Evolutionary conservation across 2,113 vertebrate species (phyloP).

Genomic region (Dolichotis patagonum): DNA sequence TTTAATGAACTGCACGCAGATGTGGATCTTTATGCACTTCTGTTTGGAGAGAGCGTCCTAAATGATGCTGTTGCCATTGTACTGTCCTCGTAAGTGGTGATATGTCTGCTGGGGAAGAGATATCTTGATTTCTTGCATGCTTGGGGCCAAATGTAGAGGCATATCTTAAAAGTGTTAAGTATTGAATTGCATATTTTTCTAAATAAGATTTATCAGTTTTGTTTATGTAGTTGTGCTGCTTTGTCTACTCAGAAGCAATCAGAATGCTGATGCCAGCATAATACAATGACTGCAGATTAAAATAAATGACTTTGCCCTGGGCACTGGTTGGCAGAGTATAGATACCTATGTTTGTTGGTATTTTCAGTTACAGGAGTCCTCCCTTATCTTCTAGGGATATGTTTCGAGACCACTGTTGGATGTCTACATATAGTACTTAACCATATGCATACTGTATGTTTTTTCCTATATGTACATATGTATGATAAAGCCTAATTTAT

Average conservation of each 20-base stretch:
- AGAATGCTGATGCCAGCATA: not conserved
- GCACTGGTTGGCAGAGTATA: not conserved
- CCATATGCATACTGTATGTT: not conserved
- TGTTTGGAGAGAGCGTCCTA: slow-evolving; percentile 98
- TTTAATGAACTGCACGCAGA: slow-evolving; percentile 98
- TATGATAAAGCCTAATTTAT: not conserved
- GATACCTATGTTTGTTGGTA: not conserved
- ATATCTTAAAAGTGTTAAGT: not conserved
- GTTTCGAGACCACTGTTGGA: not conserved
- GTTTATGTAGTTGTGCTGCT: not conserved
- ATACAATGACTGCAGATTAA: not conserved
- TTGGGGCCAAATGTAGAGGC: slow-evolving; percentile 7
- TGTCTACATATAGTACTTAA: not conserved
- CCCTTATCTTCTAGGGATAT: not conserved
- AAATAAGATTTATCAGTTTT: slow-evolving; percentile 20
- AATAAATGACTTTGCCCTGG: not conserved
- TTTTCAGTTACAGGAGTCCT: not conserved
- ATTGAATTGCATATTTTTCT: slow-evolving; percentile 33
- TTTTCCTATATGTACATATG: not conserved
- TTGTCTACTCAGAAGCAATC: not conserved
- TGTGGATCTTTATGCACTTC: slow-evolving; percentile 97
- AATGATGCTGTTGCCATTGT: slow-evolving; percentile 98
- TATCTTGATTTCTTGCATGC: not conserved
- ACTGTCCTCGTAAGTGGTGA: slow-evolving; percentile 94
- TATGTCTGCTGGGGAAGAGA: slow-evolving; percentile 6